Conservation (phyloP, 2,888 invertebrate species). For the Agonopterix alstromeriana region DNA sequence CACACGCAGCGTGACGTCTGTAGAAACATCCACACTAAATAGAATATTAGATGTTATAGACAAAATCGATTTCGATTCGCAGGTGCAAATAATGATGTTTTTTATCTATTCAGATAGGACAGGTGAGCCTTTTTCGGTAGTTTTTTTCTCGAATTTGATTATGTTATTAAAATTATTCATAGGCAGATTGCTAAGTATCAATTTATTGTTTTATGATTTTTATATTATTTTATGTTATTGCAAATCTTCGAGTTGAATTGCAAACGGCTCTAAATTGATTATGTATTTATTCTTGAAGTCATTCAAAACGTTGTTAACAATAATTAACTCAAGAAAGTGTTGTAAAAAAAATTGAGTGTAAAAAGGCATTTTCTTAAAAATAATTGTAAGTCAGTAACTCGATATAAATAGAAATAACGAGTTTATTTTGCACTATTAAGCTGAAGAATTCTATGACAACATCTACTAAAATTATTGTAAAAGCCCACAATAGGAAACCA, state of each 20-base stretch:
- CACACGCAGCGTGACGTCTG: conserved; percentile 48
- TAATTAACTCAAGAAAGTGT: too few species aligned
- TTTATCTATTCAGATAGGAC: conserved; percentile 32
- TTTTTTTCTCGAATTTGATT: conserved; percentile 25
- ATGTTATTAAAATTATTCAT: conserved; percentile 43
- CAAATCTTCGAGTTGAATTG: background rate
- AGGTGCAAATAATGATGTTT: conserved; percentile 62
- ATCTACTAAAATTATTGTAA: too few species aligned
- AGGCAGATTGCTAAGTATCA: background rate
- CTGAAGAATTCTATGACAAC: too few species aligned
- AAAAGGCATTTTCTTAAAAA: too few species aligned
- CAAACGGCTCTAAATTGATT: background rate
- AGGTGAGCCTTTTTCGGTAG: conserved; percentile 30
- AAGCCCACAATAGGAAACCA: too few species aligned
- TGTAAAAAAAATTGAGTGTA: too few species aligned
- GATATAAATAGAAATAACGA: too few species aligned
- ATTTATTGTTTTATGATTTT: background rate
- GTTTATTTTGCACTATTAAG: too few species aligned
- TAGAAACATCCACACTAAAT: conserved; percentile 25
- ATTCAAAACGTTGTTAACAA: background rate
- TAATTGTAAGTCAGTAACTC: too few species aligned
- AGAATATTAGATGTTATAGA: conserved; percentile 28
- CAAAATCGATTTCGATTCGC: conserved; percentile 60
- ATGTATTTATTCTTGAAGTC: background rate
- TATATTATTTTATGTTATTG: background rate